phyloP scores from a whole-genome alignment of 2,888 invertebrate genomes.

The Hypomecis atomaria region DNA sequence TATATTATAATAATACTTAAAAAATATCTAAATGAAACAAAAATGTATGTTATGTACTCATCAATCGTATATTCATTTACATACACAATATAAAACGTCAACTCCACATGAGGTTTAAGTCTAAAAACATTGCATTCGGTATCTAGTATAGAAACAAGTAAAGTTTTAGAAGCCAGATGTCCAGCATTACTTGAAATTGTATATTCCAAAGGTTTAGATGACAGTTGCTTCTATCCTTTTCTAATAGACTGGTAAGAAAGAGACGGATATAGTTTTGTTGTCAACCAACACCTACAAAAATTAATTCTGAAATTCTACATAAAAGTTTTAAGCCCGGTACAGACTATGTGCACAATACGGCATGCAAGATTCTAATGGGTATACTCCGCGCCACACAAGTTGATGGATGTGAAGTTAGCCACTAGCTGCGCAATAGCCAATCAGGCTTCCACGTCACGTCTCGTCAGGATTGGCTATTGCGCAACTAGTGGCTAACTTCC shows the following conservation, averaged over 20 bases:
- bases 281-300: background rate
- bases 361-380: too few relatives aligned
- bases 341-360: background rate
- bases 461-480: too few relatives aligned
- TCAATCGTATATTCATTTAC: conserved; percentile 29
- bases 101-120: conserved; percentile 13
- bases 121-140: conserved; percentile 20
- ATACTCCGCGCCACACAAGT: too few relatives aligned
- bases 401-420: too few relatives aligned
- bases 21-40: conserved; percentile 39
- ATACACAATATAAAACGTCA: conserved; percentile 30
- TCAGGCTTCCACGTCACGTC: too few relatives aligned
- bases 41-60: conserved; percentile 26
- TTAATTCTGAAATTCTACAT: background rate
- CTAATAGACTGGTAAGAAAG: background rate
- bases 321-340: background rate
- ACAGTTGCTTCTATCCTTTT: background rate
- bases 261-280: background rate
- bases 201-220: background rate
- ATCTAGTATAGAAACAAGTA: conserved; percentile 16
- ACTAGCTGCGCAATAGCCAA: too few relatives aligned
- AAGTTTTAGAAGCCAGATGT: conserved; percentile 8
- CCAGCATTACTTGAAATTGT: conserved; percentile 14
- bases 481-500: too few relatives aligned
- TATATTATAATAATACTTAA: background rate